phyloP scores from a whole-genome alignment of 2,113 vertebrate genomes.

The Melanotaenia duboulayi region DNA sequence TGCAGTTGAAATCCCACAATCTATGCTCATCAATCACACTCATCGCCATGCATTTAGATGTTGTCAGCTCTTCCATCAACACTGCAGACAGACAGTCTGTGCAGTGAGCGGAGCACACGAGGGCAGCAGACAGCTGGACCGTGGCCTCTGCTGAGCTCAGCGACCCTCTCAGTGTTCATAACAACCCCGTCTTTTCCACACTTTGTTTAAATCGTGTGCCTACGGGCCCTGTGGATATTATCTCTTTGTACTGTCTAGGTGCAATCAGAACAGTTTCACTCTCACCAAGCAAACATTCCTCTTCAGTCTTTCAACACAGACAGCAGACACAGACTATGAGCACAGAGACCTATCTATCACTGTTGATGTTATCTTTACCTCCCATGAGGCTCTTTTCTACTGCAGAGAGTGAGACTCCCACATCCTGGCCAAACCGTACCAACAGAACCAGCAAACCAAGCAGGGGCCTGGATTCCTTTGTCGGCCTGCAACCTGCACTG shows the following conservation, averaged over 20 bases:
- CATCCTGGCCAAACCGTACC: slow-evolving; percentile 85
- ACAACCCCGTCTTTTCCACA: slow-evolving; percentile 37
- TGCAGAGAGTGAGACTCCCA: slow-evolving; percentile 58
- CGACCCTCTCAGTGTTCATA: slow-evolving; percentile 28
- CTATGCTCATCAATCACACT: slow-evolving; percentile 6
- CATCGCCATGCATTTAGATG: slow-evolving; percentile 7
- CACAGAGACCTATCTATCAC: slow-evolving; percentile 85
- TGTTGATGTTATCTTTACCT: slow-evolving; percentile 90
- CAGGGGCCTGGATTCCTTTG: slow-evolving; percentile 84
- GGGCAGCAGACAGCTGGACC: slow-evolving; percentile 66
- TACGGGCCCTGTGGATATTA: slow-evolving; percentile 8
- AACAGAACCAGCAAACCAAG: slow-evolving; percentile 33
- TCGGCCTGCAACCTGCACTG: slow-evolving; percentile 86
- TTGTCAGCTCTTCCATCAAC: slow-evolving; percentile 40
- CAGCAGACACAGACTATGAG: slow-evolving; percentile 77
- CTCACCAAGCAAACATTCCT: slow-evolving; percentile 9
- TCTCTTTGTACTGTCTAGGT: slow-evolving; percentile 30
- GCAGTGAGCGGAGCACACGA: slow-evolving; percentile 47
- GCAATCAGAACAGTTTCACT: neutral
- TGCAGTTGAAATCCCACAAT: neutral
- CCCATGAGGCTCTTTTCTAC: slow-evolving; percentile 77
- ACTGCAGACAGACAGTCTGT: slow-evolving; percentile 20
- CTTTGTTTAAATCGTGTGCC: slow-evolving; percentile 24
- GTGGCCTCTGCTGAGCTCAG: slow-evolving; percentile 52
- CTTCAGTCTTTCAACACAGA: slow-evolving; percentile 69